Base-by-base conservation (phyloP, 2,797 vertebrate species). In the Gouania willdenowi region DNA sequence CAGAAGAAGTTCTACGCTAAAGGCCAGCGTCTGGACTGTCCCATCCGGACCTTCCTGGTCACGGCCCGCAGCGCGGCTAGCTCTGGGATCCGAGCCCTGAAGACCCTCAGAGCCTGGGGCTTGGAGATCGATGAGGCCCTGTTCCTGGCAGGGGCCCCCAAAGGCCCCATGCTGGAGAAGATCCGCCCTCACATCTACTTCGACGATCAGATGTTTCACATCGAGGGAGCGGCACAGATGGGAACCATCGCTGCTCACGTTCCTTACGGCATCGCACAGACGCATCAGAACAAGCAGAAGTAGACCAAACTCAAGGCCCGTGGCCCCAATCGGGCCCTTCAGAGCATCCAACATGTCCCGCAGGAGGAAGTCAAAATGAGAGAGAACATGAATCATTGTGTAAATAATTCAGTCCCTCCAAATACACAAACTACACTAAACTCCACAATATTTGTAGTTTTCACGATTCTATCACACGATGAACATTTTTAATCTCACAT, bases 181-280 rank as follows among this genome's bases (percentile, higher is more conserved):
- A 98, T 98, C 69, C 78, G 92, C 4, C 96, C 96, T 0, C 95
- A 98, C 82, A 98, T 98, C 82, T 98, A 93, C 87, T 98, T 98
- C 0, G 96, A 98, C 0, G 95, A 98, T 77, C 95, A 98, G 88
- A 98, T 98, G 96, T 97, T 98, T 74, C 96, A 98, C 0, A 90
- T 98, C 63, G 91, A 97, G 22, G 94, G 95, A 0, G 96, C 95
- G 1, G 89, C 91, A 36, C 91, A 95, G 71, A 79, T 94, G 92
- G 96, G 96, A 64, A 91, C 94, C 0, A 61, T 97, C 0, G 94
- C 96, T 0, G 94, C 95, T 17, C 96, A 98, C 0, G 95, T 98
- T n/a, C 96, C 96, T 14, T 98, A 97, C 0, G 96, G 96, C 0
- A 50, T 98, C 5, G 93, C 93, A 4, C 95, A 98, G 83, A 92